phyloP scores from a whole-genome alignment of 1,140 invertebrate genomes.

The Temnothorax nylanderi region DNA sequence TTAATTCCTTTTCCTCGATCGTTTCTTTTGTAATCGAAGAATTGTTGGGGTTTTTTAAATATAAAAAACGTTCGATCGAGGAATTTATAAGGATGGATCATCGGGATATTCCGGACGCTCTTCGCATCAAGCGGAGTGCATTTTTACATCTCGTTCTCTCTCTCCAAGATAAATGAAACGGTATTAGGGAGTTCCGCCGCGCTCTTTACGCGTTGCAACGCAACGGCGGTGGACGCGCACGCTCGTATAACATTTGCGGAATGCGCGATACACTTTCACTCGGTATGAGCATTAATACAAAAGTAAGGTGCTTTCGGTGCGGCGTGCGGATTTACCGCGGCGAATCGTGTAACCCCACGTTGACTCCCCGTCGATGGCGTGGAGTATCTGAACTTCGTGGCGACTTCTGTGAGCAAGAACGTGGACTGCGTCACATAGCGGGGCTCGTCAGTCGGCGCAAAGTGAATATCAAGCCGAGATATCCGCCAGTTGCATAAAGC shows the following conservation, averaged over 20 bases:
- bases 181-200: background rate
- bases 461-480: slow-evolving; percentile 24
- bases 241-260: slow-evolving; percentile 44
- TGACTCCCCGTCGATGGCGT: slow-evolving; percentile 1
- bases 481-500: slow-evolving; percentile 13
- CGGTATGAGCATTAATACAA: slow-evolving; percentile 46
- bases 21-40: background rate
- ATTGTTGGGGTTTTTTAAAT: background rate
- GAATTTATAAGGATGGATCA: background rate
- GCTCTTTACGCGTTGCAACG: slow-evolving; percentile 9
- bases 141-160: background rate
- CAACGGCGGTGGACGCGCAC: background rate
- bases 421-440: slow-evolving; percentile 21
- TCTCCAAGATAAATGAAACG: background rate
- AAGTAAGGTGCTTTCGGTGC: slow-evolving; percentile 57
- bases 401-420: slow-evolving; percentile 63
- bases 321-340: slow-evolving; percentile 21
- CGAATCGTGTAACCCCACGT: slow-evolving; percentile 19
- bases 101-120: background rate
- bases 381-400: slow-evolving; percentile 44
- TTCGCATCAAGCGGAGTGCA: background rate
- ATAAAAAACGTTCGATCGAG: background rate
- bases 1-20: too few species aligned
- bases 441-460: slow-evolving; percentile 32
- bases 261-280: slow-evolving; percentile 59